Conservation (phyloP, 2,888 invertebrate genomes). For the Callyntrura sp. region DNA sequence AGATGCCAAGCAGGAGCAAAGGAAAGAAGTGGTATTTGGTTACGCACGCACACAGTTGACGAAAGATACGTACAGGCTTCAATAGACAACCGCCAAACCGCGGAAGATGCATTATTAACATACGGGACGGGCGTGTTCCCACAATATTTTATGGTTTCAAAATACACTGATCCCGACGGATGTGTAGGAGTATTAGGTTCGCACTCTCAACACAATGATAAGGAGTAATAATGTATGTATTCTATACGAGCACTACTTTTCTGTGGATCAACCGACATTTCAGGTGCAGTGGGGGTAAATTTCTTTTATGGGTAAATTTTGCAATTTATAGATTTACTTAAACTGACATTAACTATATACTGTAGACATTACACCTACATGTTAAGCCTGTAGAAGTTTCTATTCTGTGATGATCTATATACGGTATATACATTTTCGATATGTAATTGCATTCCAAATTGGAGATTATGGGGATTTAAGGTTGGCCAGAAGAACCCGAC, state of each 20-base stretch:
- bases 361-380: not conserved
- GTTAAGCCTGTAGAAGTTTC: not conserved
- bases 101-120: not conserved
- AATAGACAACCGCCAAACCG: not conserved
- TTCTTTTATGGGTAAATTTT: not conserved
- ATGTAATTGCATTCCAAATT: conserved; percentile 11
- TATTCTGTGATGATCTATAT: not conserved
- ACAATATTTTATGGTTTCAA: conserved; percentile 41
- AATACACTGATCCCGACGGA: not conserved
- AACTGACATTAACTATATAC: not conserved
- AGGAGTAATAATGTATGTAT: too few species aligned
- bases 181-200: not conserved
- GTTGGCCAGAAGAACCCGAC: not conserved
- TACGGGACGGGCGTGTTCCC: conserved; percentile 10
- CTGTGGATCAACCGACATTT: too few species aligned
- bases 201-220: too few species aligned
- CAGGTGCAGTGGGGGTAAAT: not conserved
- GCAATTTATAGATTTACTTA: conserved; percentile 9
- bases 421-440: not conserved
- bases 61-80: conserved; percentile 9
- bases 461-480: conserved; percentile 24
- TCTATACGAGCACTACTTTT: not conserved
- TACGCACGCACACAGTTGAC: not conserved
- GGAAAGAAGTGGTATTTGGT: not conserved
- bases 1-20: not conserved